These are phyloP conservation scores for Phrynosoma blainvillii DNA, from an alignment of 2,113 vertebrate species.

Conservation along the genomic window DNA sequence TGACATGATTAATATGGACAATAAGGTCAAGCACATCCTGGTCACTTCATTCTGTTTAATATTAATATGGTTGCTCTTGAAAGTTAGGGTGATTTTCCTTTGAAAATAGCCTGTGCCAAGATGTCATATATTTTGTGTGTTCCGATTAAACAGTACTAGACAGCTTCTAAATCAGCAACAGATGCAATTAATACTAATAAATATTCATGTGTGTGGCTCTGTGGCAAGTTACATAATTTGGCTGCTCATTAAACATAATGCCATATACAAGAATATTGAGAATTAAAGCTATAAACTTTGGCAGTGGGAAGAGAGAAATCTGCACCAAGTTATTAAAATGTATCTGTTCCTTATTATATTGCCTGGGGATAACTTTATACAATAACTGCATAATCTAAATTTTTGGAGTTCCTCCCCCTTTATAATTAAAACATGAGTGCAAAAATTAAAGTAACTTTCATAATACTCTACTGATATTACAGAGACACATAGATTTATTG, in stretches of 20 bases:
- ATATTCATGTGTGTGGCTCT: constrained; percentile 24
- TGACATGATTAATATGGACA: not conserved
- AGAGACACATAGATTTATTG: not conserved
- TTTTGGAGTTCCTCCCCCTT: not conserved
- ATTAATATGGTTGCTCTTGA: not conserved
- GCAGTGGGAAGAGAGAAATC: not conserved
- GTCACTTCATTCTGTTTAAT: not conserved
- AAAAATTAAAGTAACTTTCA: not conserved
- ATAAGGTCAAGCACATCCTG: not conserved
- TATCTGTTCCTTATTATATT: not conserved
- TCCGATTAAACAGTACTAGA: not conserved
- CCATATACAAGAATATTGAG: not conserved
- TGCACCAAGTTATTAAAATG: not conserved
- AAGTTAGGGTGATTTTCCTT: not conserved
- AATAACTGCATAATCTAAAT: not conserved
- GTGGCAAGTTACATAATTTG: constrained; percentile 23
- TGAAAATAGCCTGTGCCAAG: constrained; percentile 2
- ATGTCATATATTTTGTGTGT: not conserved
- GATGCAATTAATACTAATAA: constrained; percentile 29
- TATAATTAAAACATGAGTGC: not conserved
- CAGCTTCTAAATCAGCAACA: constrained; percentile 4
- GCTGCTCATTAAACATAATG: constrained; percentile 15
- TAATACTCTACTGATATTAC: not conserved
- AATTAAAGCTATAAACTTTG: constrained; percentile 14
- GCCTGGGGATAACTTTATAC: constrained; percentile 1